These are phyloP conservation scores for Alloplasta piceator DNA, from an alignment of 2,888 invertebrate species.

Conservation along the genomic window DNA sequence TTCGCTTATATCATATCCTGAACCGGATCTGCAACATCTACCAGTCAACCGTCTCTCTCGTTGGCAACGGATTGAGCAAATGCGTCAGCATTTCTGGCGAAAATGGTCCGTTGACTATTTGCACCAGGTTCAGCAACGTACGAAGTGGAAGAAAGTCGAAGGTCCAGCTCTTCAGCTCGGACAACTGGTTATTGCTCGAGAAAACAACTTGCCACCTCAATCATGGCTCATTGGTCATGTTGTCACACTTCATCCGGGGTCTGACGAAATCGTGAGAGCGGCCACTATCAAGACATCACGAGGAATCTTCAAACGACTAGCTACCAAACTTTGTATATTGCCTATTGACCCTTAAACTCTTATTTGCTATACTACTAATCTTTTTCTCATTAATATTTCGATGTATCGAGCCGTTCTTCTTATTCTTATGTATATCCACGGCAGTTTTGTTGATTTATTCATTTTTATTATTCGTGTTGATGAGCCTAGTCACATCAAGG, in stretches of 20 bases:
- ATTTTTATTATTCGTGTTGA: neutral
- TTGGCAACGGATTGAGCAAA: conserved; percentile 26
- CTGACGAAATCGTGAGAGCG: conserved; percentile 16
- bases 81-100: conserved; percentile 36
- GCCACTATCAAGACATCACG: conserved; percentile 11
- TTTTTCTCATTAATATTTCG: neutral
- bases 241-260: neutral
- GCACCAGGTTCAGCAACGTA: neutral
- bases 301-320: conserved; percentile 29
- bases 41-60: conserved; percentile 20
- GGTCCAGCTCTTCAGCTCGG: conserved; percentile 11
- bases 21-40: conserved; percentile 3
- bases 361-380: neutral
- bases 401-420: neutral
- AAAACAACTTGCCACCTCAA: conserved; percentile 6
- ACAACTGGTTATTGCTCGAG: neutral
- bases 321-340: conserved; percentile 8
- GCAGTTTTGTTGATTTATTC: neutral
- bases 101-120: conserved; percentile 36
- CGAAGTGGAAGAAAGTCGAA: conserved; percentile 2
- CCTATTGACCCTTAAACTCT: conserved; percentile 20
- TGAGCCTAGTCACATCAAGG: conserved; percentile 22
- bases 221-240: conserved; percentile 9
- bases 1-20: conserved; percentile 22
- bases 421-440: neutral